Evolutionary conservation across 2,113 vertebrate genomes (phyloP).

Genomic region (Gasterosteus aculeatus): DNA sequence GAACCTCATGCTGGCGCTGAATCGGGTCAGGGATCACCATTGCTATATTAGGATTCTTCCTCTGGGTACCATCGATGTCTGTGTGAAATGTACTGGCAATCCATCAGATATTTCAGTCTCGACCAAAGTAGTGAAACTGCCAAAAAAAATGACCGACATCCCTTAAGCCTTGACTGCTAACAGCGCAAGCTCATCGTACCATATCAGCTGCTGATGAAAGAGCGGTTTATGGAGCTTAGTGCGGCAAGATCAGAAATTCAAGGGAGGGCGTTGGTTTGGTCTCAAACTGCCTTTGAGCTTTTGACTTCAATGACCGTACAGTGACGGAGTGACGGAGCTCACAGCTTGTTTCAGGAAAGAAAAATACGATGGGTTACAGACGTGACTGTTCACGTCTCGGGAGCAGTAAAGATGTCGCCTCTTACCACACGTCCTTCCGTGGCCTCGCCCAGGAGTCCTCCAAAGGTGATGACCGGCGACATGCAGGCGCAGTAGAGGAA

Average conservation of each 20-base stretch:
- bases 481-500: constrained; percentile 99
- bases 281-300: neutral
- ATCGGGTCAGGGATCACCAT: neutral
- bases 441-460: constrained; percentile 97
- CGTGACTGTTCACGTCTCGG: neutral
- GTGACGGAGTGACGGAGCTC: neutral
- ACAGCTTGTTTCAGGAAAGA: neutral
- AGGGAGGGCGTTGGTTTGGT: neutral
- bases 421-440: constrained; percentile 98
- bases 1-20: neutral
- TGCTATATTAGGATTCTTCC: neutral
- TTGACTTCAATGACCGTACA: neutral
- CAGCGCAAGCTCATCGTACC: neutral
- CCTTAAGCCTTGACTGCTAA: neutral
- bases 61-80: neutral
- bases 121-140: neutral
- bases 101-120: constrained; percentile 1
- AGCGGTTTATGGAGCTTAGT: neutral
- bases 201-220: neutral
- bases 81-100: neutral
- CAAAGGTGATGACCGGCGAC: constrained; percentile 99
- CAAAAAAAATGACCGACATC: neutral
- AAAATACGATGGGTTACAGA: neutral
- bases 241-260: neutral
- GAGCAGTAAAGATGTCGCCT: constrained; percentile 26